These are phyloP conservation scores for Thymelicus sylvestris DNA, from an alignment of 2,888 invertebrate species.

Conservation along the genomic window DNA sequence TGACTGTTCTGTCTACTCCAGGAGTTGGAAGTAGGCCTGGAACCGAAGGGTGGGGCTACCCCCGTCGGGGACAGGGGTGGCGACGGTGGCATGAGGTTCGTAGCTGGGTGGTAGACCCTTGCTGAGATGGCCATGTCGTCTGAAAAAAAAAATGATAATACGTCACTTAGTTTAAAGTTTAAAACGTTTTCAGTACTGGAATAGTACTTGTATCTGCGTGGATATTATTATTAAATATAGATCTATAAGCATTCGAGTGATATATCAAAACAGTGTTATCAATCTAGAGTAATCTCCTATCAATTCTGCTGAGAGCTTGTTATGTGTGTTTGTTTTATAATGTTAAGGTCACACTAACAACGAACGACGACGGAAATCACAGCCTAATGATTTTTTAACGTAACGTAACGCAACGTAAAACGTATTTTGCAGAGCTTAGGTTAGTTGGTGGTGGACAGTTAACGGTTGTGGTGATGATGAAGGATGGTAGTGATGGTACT, in stretches of 20 bases:
- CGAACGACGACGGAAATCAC: no score
- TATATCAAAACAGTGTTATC: slow-evolving; percentile 4
- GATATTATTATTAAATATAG: no score
- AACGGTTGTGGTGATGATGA: no score
- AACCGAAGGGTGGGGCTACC: slow-evolving; percentile 54
- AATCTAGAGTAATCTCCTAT: slow-evolving; percentile 51
- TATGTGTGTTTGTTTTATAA: no score
- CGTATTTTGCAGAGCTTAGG: no score
- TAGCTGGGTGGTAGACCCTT: slow-evolving; percentile 74
- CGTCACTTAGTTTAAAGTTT: neutral
- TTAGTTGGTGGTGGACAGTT: no score
- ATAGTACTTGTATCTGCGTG: no score
- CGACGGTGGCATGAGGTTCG: slow-evolving; percentile 70
- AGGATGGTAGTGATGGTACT: slow-evolving; percentile 42
- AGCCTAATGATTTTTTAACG: no score
- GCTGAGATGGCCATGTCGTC: slow-evolving; percentile 68
- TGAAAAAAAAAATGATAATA: slow-evolving; percentile 51
- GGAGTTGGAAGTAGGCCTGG: slow-evolving; percentile 44
- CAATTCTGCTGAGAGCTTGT: neutral
- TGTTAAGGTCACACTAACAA: no score
- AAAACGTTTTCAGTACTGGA: no score
- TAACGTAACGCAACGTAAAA: no score
- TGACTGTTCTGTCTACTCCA: slow-evolving; percentile 70
- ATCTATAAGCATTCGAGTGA: no score
- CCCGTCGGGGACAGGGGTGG: slow-evolving; percentile 67